These are phyloP conservation scores for Melanaphis sacchari DNA, from an alignment of 1,140 invertebrate species.

Conservation along the genomic window DNA sequence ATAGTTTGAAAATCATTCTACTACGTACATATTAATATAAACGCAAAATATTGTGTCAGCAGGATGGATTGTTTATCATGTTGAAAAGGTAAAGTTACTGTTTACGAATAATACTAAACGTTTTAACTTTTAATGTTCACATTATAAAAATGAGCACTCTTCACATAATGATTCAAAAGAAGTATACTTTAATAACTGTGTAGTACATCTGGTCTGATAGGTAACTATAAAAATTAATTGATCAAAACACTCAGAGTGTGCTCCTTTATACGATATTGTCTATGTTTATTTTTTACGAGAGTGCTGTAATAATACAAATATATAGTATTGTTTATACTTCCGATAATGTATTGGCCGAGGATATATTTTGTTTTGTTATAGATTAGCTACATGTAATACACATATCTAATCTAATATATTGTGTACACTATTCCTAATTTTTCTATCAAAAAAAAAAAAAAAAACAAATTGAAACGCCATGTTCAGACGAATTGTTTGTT, in stretches of 20 bases:
- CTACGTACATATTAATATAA: no score
- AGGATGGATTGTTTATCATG: not conserved
- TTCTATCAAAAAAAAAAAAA: not conserved
- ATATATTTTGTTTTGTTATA: not conserved
- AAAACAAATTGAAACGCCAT: not conserved
- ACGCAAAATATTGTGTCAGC: not conserved
- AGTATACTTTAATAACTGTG: not conserved
- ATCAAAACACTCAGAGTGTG: not conserved
- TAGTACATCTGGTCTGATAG: not conserved
- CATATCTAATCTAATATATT: not conserved
- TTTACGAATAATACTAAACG: not conserved
- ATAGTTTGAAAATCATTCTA: not conserved
- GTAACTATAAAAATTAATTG: not conserved
- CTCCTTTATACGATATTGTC: not conserved
- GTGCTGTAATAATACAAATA: not conserved
- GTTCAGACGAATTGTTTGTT: not conserved
- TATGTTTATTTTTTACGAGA: not conserved
- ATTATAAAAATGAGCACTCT: not conserved
- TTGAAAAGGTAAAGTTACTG: not conserved
- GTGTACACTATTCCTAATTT: not conserved
- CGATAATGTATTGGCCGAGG: not conserved
- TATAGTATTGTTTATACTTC: not conserved
- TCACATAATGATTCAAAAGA: not conserved
- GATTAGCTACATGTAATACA: not conserved
- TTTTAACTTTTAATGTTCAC: not conserved